Evolutionary conservation across 2,113 vertebrate genomes (phyloP), one percentile per base, ranked within the genome.

Genomic region (Hydrochoerus hydrochaeris): DNA sequence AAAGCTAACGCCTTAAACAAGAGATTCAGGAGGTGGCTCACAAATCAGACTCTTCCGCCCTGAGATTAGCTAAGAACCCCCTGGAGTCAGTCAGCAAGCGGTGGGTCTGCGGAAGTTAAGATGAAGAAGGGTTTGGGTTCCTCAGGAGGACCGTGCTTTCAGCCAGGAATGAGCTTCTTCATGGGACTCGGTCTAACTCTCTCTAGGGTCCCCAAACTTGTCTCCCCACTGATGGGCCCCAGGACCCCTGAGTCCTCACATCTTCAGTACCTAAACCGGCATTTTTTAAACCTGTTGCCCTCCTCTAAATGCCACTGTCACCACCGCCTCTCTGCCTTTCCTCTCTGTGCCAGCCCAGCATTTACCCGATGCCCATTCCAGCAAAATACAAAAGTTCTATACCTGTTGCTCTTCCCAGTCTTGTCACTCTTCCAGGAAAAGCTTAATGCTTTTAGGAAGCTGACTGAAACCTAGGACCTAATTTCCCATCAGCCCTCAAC

Each of bases 401-500:
- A 78, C 91, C 93, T 96, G 32, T 32, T 14, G 57, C 73, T 85
- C 22, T 95, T 77, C 26, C 77, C 44, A 91, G 75, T 1, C 89
- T 82, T 52, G 6, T 20, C 63, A n/a, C 71, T 78, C 81, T 95
- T 95, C 88, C 92, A 97, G 94, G 90, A 95, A 95, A 41, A 35
- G 28, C 52, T 32, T 86, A 93, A 57, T 30, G 77, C 22, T 49
- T 84, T 91, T 81, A 85, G 87, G 93, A 96, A 85, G 52, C 28
- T 1, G 1, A 57, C 17, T 65, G 57, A 84, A 93, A 90, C 58
- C 69, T 58, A 77, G 62, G 80, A 69, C 38, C 75, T 89, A 52
- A 96, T 92, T 97, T 96, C 93, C 81, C 93, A 87, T 88, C 95
- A 97, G 52, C 71, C 83, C 44, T 88, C 49, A 89, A 93, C 38